phyloP scores from a whole-genome alignment of 2,797 vertebrate species.

The Harpagifer antarcticus region DNA sequence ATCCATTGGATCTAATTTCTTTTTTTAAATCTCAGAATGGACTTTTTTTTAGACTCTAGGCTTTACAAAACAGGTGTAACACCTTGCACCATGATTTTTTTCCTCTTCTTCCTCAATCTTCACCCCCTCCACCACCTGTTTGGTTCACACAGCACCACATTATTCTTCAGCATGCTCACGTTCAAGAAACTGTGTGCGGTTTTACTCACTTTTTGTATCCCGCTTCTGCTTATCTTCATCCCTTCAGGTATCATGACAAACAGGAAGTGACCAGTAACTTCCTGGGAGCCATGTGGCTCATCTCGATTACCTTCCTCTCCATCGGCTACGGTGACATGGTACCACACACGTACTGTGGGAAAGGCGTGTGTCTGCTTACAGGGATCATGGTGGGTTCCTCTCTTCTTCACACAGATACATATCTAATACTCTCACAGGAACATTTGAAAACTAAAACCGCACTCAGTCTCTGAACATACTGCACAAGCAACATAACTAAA shows the following conservation, averaged over 20 bases:
- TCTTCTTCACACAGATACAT: constrained; percentile 5
- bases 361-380: constrained; percentile 95
- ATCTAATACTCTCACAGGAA: constrained; percentile 1
- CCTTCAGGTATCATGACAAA: constrained; percentile 95
- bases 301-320: constrained; percentile 97
- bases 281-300: constrained; percentile 97
- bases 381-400: constrained; percentile 92
- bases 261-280: constrained; percentile 98
- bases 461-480: background rate
- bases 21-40: constrained; percentile 24
- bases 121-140: constrained; percentile 59
- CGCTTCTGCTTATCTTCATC: constrained; percentile 73
- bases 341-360: constrained; percentile 96
- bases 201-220: constrained; percentile 68
- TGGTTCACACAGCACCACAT: constrained; percentile 59
- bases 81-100: constrained; percentile 44
- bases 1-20: constrained; percentile 8
- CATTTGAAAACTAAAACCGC: background rate
- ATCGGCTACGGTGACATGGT: constrained; percentile 98
- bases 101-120: constrained; percentile 35
- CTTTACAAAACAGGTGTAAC: constrained; percentile 47
- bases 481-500: background rate
- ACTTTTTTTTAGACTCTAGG: constrained; percentile 23
- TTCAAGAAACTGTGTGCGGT: constrained; percentile 69
- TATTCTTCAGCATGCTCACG: constrained; percentile 70